These are phyloP conservation scores for Villa cingulata DNA, from an alignment of 2,888 invertebrate genomes.

Conservation along the genomic window DNA sequence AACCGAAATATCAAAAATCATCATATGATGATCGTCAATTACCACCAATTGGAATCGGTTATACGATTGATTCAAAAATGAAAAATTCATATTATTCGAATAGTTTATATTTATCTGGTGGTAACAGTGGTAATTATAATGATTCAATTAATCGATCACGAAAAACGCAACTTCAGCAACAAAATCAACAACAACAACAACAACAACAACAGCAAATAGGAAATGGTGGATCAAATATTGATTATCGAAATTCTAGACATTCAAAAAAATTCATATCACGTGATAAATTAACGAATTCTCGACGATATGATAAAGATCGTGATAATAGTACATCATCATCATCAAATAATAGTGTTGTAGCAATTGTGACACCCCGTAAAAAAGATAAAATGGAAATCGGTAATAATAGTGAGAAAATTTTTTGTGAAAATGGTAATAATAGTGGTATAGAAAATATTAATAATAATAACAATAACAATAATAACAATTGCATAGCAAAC, in stretches of 20 bases:
- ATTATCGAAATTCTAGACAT: constrained; percentile 11
- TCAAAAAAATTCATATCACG: constrained; percentile 9
- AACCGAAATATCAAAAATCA: constrained; percentile 27
- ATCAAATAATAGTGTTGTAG: constrained; percentile 10
- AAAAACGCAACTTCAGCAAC: background rate
- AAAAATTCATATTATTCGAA: background rate
- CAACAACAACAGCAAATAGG: no score
- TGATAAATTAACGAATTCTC: constrained; percentile 5
- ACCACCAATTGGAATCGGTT: constrained; percentile 26
- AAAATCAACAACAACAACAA: background rate
- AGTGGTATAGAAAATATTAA: constrained; percentile 2
- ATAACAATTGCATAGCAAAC: background rate
- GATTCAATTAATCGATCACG: background rate
- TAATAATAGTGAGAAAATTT: background rate
- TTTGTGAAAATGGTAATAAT: background rate
- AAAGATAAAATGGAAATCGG: constrained; percentile 14
- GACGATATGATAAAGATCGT: constrained; percentile 10
- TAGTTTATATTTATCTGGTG: background rate
- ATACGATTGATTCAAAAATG: background rate
- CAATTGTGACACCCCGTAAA: constrained; percentile 17
- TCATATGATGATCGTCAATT: constrained; percentile 31
- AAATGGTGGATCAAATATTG: background rate
- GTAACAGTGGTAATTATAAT: background rate
- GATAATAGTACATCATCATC: constrained; percentile 1
- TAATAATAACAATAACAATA: background rate